Base-by-base conservation (phyloP, 2,888 invertebrate genomes). In the Drosophila nigritarsus region DNA sequence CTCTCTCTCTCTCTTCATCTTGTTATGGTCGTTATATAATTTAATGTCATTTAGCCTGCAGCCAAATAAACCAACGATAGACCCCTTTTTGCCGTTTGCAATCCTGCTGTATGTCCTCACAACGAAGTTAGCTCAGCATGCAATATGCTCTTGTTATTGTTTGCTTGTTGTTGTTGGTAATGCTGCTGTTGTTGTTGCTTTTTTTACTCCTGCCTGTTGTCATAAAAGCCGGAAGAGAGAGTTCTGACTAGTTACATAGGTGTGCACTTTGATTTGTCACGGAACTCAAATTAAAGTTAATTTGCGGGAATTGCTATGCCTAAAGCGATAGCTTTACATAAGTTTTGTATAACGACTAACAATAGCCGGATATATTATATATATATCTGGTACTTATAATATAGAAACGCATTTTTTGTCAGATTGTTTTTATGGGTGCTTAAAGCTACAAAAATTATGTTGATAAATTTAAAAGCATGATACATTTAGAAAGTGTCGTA, bases 41-140 rank as follows among this genome's bases (percentile, higher is more conserved):
- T 91, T 90, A 89, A 91, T 88, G 87, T 89, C 84, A 88, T 81
- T 90, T 85, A 82, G 89, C 91, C 92, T 89, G 87, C 83, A 90
- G 91, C 90, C 76, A 91, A 91, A 85, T 73, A 86, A 80, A 84
- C 80, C 80, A 79, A 83, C 84, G 79, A 65, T 67, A 79, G 73
- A 78, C 54, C 78, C 80, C 59, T 71, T 75, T 80, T 64, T 74
- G 65, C 15, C 68, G 15, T n/a, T 27, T 65, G 62, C 58, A 65
- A 49, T 48, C 30, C 70, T 51, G 50, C 56, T 63, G 67, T 58
- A 63, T 62, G 38, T 65, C 63, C 65, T 69, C 51, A 9, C 15
- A 59, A 27, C 58, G 48, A 54, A 60, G 55, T 34, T 54, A 30
- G 59, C 67, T 59, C 80, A 80, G 77, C 75, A 56, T 70, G 77